phyloP scores from a whole-genome alignment of 2,888 invertebrate species.

The Cepaea hortensis region DNA sequence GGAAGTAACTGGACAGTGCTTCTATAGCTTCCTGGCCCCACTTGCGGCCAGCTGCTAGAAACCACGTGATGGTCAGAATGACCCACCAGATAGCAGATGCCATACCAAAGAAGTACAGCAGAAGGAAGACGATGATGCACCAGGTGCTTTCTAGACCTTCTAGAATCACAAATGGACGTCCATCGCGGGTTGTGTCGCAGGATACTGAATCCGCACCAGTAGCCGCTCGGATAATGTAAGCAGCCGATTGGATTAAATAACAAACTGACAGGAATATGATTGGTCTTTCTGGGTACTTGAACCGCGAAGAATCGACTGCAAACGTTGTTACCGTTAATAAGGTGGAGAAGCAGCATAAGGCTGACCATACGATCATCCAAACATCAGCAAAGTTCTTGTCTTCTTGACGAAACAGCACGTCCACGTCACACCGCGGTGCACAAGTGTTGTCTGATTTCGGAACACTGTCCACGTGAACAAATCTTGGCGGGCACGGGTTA shows the following conservation, averaged over 20 bases:
- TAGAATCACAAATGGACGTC: constrained; percentile 76
- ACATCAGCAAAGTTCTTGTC: constrained; percentile 84
- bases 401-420: constrained; percentile 82
- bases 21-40: constrained; percentile 78
- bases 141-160: constrained; percentile 80
- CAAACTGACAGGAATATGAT: constrained; percentile 77
- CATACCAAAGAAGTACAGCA: constrained; percentile 87
- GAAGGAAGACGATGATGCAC: constrained; percentile 84
- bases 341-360: constrained; percentile 82
- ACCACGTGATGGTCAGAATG: constrained; percentile 77
- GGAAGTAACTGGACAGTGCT: constrained; percentile 76
- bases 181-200: constrained; percentile 80
- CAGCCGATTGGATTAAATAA: constrained; percentile 75
- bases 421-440: constrained; percentile 80
- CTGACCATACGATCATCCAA: constrained; percentile 87
- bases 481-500: constrained; percentile 67
- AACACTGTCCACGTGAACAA: constrained; percentile 70
- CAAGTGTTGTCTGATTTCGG: constrained; percentile 68
- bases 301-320: constrained; percentile 75
- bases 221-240: constrained; percentile 76
- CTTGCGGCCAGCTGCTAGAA: constrained; percentile 75
- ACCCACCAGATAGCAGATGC: constrained; percentile 85
- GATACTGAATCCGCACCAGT: constrained; percentile 72
- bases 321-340: constrained; percentile 76
- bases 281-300: constrained; percentile 77